A percentile compares a stretch with the other conserved stretches of the same genome.
These are phyloP conservation scores for Andrena hattorfiana DNA, from an alignment of 2,888 invertebrate genomes.

Conservation along the genomic window DNA sequence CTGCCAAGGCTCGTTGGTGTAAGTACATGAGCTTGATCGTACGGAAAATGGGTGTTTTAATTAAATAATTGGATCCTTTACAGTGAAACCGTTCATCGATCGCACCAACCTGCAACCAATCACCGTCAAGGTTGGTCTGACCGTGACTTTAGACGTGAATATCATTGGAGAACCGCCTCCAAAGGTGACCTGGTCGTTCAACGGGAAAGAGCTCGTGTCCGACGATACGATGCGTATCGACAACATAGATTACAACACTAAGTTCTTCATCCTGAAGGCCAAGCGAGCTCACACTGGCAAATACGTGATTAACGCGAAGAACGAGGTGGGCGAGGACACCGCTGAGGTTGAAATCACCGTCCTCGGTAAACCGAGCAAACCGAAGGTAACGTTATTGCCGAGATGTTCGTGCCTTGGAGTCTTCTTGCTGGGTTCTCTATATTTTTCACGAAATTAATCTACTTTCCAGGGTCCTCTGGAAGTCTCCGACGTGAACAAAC, in stretches of 20 bases:
- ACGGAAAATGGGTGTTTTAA: too few relatives aligned
- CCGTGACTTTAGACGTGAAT: conserved; percentile 94
- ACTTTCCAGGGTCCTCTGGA: conserved; percentile 91
- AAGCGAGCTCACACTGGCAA: conserved; percentile 94
- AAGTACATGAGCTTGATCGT: conserved; percentile 85
- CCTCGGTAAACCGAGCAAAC: conserved; percentile 92
- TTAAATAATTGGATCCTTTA: conserved; percentile 67
- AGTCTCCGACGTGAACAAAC: conserved; percentile 95
- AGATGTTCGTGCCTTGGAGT: not conserved
- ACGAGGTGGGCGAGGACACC: conserved; percentile 96
- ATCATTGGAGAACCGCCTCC: conserved; percentile 98
- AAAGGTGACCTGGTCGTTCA: conserved; percentile 94
- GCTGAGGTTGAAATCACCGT: conserved; percentile 96
- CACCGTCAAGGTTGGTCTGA: conserved; percentile 94
- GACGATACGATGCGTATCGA: conserved; percentile 90
- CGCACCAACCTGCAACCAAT: conserved; percentile 94
- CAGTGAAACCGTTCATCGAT: conserved; percentile 98
- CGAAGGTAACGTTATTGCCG: conserved; percentile 85
- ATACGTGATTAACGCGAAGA: conserved; percentile 95
- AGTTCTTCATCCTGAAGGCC: conserved; percentile 93
- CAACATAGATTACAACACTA: conserved; percentile 95
- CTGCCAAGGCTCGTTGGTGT: conserved; percentile 95
- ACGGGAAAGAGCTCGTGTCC: conserved; percentile 88
- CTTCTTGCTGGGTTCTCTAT: too few relatives aligned
- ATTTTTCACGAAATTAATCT: not conserved